Percentiles rank a stretch among this genome's conserved stretches.
These are phyloP conservation scores for Rhinogobius similis DNA, from an alignment of 2,113 vertebrate genomes.

Conservation along the genomic window DNA sequence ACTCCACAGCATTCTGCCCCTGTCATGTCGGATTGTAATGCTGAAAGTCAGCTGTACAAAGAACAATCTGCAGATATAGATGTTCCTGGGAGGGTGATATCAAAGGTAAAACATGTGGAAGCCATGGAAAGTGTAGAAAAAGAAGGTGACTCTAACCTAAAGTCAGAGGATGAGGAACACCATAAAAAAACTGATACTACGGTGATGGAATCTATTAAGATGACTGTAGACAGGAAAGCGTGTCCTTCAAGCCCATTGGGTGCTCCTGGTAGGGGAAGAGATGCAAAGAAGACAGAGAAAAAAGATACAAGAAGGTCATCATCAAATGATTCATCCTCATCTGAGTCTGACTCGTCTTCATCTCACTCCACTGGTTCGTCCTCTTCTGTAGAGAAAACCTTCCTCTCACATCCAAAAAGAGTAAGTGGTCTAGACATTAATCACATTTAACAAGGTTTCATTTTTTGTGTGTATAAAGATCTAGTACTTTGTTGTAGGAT, in stretches of 20 bases:
- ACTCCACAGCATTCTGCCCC: conserved; percentile 45
- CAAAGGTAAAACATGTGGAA: conserved; percentile 22
- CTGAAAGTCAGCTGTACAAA: conserved; percentile 21
- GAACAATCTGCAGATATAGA: conserved; percentile 31
- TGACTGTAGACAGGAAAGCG: conserved; percentile 42
- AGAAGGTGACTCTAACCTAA: conserved; percentile 8
- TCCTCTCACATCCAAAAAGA: conserved; percentile 59
- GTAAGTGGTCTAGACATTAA: conserved; percentile 53
- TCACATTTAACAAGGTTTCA: neutral
- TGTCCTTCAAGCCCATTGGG: conserved; percentile 40
- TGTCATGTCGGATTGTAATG: conserved; percentile 22
- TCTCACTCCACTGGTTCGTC: conserved; percentile 73
- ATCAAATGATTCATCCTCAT: conserved; percentile 72
- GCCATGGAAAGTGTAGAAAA: conserved; percentile 24
- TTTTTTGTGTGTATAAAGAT: too few relatives aligned
- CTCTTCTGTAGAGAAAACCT: conserved; percentile 63
- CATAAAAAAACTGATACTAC: too few relatives aligned
- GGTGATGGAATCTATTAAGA: conserved; percentile 46
- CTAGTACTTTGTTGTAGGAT: neutral
- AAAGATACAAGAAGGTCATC: conserved; percentile 54
- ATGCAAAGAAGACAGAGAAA: conserved; percentile 49
- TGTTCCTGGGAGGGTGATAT: conserved; percentile 3
- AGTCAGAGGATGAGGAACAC: conserved; percentile 23
- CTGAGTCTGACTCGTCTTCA: conserved; percentile 77
- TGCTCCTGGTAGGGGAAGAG: conserved; percentile 40